Evolutionary conservation across 2,888 invertebrate species (phyloP), one percentile per base, ranked within the genome.

Genomic region (Halictus ligatus): DNA sequence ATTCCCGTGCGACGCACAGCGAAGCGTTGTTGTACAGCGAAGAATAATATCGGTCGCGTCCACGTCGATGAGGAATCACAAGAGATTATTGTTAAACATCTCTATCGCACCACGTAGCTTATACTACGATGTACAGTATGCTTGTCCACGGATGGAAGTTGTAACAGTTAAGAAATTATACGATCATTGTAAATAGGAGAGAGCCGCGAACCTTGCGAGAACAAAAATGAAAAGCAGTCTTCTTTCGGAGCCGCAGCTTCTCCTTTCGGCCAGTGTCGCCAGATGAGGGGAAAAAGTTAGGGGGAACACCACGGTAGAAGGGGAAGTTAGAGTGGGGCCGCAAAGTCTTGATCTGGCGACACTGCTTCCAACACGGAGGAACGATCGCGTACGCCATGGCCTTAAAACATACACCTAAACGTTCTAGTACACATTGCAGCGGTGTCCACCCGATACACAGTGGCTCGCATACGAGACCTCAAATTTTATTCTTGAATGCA

Each of bases 321-420:
- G 35, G 35, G 35, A 35, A 35, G 35, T 35, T 4, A 4, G 35
- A 35, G 35, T 35, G 35, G 35, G 35, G 35, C 0, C 35, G 35
- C 5, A 35, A 35, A 35, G 35, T 35, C 35, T 35, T 35, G 35
- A 35, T 35, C 35, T 35, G 35, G 35, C 35, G 35, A 35, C 35
- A 35, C 35, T 35, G 35, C 35, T 35, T 58, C 21, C 64, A 10
- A 73, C 64, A 71, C 60, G 58, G 71, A 29, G 48, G 50, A 86
- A 71, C 40, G 81, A 80, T 84, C 71, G 50, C 85, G 76, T 40
- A 69, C 82, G 78, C 82, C 88, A 89, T 88, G 88, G 88, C 88
- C 88, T 89, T 89, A 88, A 86, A 80, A 82, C 73, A 69, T 86
- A 81, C 81, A 84, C 75, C 78, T 86, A 86, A 84, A 80, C 58